Percentiles rank a stretch among this genome's conserved stretches.
Evolutionary conservation across 2,888 invertebrate species (phyloP).

Genomic region (Sarcophaga rosellei): DNA sequence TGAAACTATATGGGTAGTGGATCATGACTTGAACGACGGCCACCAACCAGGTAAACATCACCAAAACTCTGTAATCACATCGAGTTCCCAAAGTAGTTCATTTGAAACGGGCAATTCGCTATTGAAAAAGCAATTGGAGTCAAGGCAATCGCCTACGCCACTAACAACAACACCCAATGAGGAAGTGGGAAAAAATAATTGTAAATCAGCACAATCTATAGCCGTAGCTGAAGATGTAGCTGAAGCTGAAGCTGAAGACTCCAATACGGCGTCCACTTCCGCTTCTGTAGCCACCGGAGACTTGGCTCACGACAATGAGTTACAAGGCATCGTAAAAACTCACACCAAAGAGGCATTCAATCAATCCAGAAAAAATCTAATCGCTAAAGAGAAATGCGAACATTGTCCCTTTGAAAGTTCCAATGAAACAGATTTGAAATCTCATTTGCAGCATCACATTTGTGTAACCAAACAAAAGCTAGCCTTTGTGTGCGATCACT

Average conservation of each 20-base stretch:
- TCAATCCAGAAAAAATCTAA: neutral
- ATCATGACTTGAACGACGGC: conserved; percentile 74
- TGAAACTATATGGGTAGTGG: conserved; percentile 80
- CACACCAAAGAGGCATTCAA: neutral
- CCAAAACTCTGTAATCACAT: conserved; percentile 67
- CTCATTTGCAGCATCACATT: conserved; percentile 89
- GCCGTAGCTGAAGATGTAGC: conserved; percentile 70
- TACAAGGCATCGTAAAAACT: neutral
- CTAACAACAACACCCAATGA: conserved; percentile 43
- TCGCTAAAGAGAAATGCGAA: conserved; percentile 83
- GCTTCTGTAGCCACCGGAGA: conserved; percentile 78
- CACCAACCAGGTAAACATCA: conserved; percentile 63
- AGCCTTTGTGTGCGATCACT: conserved; percentile 89
- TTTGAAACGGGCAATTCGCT: conserved; percentile 76
- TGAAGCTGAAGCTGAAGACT: conserved; percentile 71
- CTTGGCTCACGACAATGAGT: conserved; percentile 75
- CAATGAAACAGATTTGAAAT: conserved; percentile 87
- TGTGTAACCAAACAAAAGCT: conserved; percentile 82
- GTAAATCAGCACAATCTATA: neutral
- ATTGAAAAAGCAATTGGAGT: conserved; percentile 78
- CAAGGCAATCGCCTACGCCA: conserved; percentile 68
- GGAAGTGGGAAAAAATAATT: conserved; percentile 3
- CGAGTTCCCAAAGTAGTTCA: conserved; percentile 64
- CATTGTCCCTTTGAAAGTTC: conserved; percentile 91
- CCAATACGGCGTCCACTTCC: conserved; percentile 75